Base-by-base conservation (phyloP, 1,140 invertebrate genomes). In the Eriocheir sinensis region DNA sequence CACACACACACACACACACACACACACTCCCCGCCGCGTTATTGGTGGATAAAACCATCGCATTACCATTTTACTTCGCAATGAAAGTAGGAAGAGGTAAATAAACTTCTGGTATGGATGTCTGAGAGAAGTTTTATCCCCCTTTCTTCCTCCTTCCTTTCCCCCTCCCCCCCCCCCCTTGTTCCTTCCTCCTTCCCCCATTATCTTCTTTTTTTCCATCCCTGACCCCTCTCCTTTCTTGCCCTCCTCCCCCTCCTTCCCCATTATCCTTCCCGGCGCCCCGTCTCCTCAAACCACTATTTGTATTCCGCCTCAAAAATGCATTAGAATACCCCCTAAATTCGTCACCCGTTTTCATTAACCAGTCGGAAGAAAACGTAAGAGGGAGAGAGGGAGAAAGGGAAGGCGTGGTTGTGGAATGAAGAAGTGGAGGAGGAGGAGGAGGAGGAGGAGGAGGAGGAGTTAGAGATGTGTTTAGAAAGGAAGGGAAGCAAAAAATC, bases 71-170 rank as follows among this genome's bases (percentile, higher is more conserved):
- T 90, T 72, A 90, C 89, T 44, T 90, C 30, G 48, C 53, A 72
- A 72, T 90, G 89, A 90, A 90, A 90, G 48, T 60, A 90, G 53
- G 89, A 41, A 38, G 89, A 90, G 89, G 89, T 90, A 72, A 89
- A 89, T 89, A 89, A 41, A 89, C 88, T 89, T 32, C 41, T 53
- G 21, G 53, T 89, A 89, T 89, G 88, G 53, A 89, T 89, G 53
- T 30, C 48, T 90, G 17, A n/a, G 60, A 72, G 60, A 72, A 72
- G 21, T 72, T 38, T 38, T 40, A 88, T 41, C 85, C 53, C 53
- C 4, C 30, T 15, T 17, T 17, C 44, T 40, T 27, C 81, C 0
- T 3, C 30, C 81, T 83, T 85, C n/a, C 27, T 34, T 9, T n/a
- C 21, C 30, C 53, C 41, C 38, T 48, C n/a, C 30, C 53, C 88